Evolutionary conservation across 2,797 vertebrate species (phyloP).

Genomic region (Halcyon chelicuti): DNA sequence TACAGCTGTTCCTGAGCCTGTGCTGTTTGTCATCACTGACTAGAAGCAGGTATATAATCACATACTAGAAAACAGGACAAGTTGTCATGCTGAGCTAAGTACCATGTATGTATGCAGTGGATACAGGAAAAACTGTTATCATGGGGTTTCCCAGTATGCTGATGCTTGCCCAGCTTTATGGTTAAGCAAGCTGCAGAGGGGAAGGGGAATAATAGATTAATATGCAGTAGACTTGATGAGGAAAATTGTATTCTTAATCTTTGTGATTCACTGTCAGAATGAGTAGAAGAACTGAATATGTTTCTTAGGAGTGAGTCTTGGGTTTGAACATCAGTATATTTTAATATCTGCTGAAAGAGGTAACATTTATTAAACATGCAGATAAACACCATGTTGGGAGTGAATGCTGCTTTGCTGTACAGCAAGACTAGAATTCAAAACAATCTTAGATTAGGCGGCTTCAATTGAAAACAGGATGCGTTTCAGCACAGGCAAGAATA

Average conservation of each 20-base stretch:
- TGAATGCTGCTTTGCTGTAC: neutral
- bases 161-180: neutral
- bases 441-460: neutral
- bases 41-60: neutral
- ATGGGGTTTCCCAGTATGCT: neutral
- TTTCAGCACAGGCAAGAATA: neutral
- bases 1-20: neutral
- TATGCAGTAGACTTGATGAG: neutral
- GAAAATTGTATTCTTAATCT: neutral
- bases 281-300: neutral
- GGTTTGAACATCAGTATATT: neutral
- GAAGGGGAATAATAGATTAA: neutral
- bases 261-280: neutral
- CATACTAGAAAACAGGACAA: neutral
- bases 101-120: neutral
- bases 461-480: neutral
- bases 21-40: rapidly evolving
- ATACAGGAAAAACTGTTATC: neutral
- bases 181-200: neutral
- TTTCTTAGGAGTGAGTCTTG: neutral
- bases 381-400: neutral
- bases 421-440: neutral
- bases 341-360: neutral
- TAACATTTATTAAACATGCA: neutral
- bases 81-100: neutral